phyloP scores from a whole-genome alignment of 1,140 invertebrate genomes.

The Zaprionus vittiger region DNA sequence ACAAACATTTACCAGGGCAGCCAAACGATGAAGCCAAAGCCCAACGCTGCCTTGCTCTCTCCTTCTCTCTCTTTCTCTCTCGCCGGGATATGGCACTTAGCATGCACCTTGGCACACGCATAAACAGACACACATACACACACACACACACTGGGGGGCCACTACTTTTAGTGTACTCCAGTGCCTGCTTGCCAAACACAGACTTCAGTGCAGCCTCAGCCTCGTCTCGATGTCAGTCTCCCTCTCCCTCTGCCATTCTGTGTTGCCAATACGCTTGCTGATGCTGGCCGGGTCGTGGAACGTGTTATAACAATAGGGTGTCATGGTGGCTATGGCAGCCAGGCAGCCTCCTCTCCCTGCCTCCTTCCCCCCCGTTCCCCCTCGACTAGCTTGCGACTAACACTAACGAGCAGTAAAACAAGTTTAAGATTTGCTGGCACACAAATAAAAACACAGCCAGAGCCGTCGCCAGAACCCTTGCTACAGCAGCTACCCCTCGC shows the following conservation, averaged over 20 bases:
- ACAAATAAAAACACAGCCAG: constrained; percentile 76
- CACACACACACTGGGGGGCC: constrained; percentile 9
- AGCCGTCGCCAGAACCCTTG: constrained; percentile 3
- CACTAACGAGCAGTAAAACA: constrained; percentile 83
- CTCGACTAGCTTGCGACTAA: constrained; percentile 63
- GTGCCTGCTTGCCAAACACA: constrained; percentile 70
- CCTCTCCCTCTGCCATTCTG: constrained; percentile 7
- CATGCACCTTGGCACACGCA: constrained; percentile 74
- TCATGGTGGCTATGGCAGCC: constrained; percentile 35
- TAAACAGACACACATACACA: constrained; percentile 39
- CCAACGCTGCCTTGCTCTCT: background rate
- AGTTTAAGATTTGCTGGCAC: constrained; percentile 79
- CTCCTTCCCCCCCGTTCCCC: background rate
- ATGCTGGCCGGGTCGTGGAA: constrained; percentile 58
- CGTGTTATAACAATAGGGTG: constrained; percentile 81
- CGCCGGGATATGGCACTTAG: constrained; percentile 60
- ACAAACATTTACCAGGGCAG: constrained; percentile 75
- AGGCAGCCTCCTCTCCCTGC: background rate
- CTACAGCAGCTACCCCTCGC: background rate
- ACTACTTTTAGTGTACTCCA: constrained; percentile 66
- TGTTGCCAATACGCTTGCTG: constrained; percentile 10
- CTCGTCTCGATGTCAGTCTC: constrained; percentile 36
- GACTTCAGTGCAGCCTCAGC: constrained; percentile 43
- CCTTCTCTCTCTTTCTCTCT: background rate
- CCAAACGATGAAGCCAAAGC: constrained; percentile 35